Conservation (phyloP, 2,113 vertebrate genomes). For the Seriola aureovittata region DNA sequence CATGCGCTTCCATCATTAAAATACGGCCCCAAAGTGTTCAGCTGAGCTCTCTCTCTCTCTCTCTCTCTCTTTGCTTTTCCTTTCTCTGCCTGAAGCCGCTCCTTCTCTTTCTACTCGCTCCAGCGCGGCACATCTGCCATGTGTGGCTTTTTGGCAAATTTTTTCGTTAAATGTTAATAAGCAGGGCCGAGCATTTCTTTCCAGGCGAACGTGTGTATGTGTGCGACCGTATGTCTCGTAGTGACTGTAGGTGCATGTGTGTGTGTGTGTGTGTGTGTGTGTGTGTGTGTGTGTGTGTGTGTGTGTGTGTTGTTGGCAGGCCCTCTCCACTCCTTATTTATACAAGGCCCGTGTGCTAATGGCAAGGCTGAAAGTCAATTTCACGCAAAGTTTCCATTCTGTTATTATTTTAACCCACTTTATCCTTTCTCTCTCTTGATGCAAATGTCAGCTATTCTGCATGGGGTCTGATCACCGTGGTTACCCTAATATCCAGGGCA, state of each 20-base stretch:
- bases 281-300: not conserved
- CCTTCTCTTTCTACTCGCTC: not conserved
- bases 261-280: not conserved
- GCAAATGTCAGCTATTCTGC: slow-evolving; percentile 66
- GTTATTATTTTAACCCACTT: slow-evolving; percentile 73
- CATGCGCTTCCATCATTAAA: too few relatives aligned
- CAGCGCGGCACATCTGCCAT: slow-evolving; percentile 11
- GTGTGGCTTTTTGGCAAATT: slow-evolving; percentile 40
- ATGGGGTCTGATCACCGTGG: slow-evolving; percentile 23
- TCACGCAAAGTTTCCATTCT: slow-evolving; percentile 65
- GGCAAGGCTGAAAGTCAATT: slow-evolving; percentile 61
- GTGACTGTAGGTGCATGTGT: slow-evolving; percentile 10
- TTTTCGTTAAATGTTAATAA: slow-evolving; percentile 11
- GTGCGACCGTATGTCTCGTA: not conserved
- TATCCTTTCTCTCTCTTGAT: slow-evolving; percentile 32
- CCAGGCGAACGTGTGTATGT: not conserved
- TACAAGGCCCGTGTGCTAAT: slow-evolving; percentile 49
- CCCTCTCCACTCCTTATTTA: slow-evolving; percentile 55
- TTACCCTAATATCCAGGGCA: slow-evolving; percentile 66
- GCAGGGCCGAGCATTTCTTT: slow-evolving; percentile 19
- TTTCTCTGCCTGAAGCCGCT: not conserved
- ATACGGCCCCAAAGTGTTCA: not conserved
- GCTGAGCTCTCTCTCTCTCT: not conserved
- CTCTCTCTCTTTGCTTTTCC: not conserved
- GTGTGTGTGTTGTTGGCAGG: slow-evolving; percentile 34